phyloP scores from a whole-genome alignment of 2,888 invertebrate species.

The Petrolisthes manimaculis region DNA sequence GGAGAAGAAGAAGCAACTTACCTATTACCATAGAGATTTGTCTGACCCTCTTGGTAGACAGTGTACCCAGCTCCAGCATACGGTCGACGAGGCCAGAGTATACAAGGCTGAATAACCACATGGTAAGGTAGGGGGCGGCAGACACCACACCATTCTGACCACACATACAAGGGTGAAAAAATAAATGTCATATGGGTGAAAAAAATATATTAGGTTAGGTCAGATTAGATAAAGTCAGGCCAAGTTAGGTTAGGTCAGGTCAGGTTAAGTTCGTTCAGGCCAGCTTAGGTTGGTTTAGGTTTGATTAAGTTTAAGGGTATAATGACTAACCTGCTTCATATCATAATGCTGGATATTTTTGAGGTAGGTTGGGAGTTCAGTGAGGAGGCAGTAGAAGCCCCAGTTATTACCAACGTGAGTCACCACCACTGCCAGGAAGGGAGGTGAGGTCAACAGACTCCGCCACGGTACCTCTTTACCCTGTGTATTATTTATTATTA shows the following conservation, averaged over 20 bases:
- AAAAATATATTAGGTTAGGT: too few relatives aligned
- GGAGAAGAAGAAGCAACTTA: slow-evolving; percentile 17
- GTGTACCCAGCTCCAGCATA: slow-evolving; percentile 24
- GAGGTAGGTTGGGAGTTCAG: slow-evolving; percentile 86
- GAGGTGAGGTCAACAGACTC: slow-evolving; percentile 80
- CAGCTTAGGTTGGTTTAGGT: too few relatives aligned
- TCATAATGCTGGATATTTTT: slow-evolving; percentile 79
- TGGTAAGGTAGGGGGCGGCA: slow-evolving; percentile 56
- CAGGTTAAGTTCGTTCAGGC: too few relatives aligned
- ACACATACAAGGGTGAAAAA: not conserved
- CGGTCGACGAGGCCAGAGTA: slow-evolving; percentile 45
- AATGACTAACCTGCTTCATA: slow-evolving; percentile 74
- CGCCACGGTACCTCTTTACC: slow-evolving; percentile 85
- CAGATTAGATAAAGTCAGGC: too few relatives aligned
- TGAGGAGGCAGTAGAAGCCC: slow-evolving; percentile 88
- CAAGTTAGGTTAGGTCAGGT: too few relatives aligned
- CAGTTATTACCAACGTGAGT: slow-evolving; percentile 93
- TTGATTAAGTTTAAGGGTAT: not conserved
- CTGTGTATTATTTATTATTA: not conserved
- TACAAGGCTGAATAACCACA: slow-evolving; percentile 53
- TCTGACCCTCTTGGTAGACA: slow-evolving; percentile 47
- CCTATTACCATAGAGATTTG: slow-evolving; percentile 55
- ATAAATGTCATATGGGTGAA: too few relatives aligned
- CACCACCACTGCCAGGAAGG: slow-evolving; percentile 89
- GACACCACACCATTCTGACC: slow-evolving; percentile 62